These are phyloP conservation scores for Oncopeltus fasciatus DNA, from an alignment of 1,140 invertebrate genomes.

Conservation along the genomic window DNA sequence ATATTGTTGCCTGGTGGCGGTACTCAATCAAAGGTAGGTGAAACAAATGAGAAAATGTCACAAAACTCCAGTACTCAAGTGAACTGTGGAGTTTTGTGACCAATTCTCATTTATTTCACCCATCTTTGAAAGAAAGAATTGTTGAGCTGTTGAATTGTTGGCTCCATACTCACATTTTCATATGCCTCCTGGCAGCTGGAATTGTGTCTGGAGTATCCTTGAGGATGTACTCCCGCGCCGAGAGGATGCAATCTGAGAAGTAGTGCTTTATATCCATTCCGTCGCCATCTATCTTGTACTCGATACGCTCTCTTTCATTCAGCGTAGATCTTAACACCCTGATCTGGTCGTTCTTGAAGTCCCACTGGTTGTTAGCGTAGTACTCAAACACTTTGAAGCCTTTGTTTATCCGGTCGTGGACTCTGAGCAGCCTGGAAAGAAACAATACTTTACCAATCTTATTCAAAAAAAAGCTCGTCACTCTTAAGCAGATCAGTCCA, in stretches of 20 bases:
- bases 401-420: slow-evolving; percentile 61
- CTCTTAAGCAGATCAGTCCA: too few relatives aligned
- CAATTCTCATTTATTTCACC: too few relatives aligned
- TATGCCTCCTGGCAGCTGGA: slow-evolving; percentile 60
- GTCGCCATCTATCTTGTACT: slow-evolving; percentile 54
- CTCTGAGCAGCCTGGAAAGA: slow-evolving; percentile 45
- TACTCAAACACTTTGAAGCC: slow-evolving; percentile 75
- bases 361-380: slow-evolving; percentile 74
- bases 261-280: slow-evolving; percentile 55
- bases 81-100: too few relatives aligned
- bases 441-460: background rate
- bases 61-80: too few relatives aligned
- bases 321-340: slow-evolving; percentile 40
- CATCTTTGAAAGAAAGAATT: too few relatives aligned
- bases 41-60: too few relatives aligned
- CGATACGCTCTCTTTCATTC: slow-evolving; percentile 44
- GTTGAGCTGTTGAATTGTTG: too few relatives aligned
- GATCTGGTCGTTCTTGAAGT: slow-evolving; percentile 52
- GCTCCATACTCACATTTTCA: slow-evolving; percentile 41
- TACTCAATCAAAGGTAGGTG: too few relatives aligned
- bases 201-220: slow-evolving; percentile 72
- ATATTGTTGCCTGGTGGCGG: too few relatives aligned
- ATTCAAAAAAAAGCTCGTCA: too few relatives aligned
- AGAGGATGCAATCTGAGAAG: slow-evolving; percentile 54
- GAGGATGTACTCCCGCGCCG: slow-evolving; percentile 58